Percentiles rank a stretch among this genome's conserved stretches.
Conservation (phyloP, 2,888 invertebrate genomes). For the Tinea pellionella region DNA sequence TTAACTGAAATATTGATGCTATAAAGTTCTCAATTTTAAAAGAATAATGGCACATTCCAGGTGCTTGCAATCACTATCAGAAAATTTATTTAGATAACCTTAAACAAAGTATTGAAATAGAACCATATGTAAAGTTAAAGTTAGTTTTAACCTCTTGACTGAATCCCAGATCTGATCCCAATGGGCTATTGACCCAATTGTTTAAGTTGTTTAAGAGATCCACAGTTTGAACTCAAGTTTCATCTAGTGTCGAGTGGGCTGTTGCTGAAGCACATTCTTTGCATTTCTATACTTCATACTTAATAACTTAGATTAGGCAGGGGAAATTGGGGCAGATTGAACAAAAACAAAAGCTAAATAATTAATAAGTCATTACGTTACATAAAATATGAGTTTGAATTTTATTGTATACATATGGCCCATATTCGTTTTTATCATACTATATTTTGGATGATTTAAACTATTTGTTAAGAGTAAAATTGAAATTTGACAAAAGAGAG, state of each 20-base stretch:
- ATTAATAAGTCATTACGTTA: too few relatives aligned
- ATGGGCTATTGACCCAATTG: neutral
- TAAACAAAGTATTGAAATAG: neutral
- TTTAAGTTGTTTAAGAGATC: neutral
- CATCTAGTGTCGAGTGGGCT: neutral
- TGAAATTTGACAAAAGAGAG: neutral
- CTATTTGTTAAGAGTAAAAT: neutral
- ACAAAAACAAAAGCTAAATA: too few relatives aligned
- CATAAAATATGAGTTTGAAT: too few relatives aligned
- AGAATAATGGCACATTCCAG: conserved; percentile 49
- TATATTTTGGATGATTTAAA: too few relatives aligned
- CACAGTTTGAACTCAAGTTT: neutral
- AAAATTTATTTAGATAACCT: conserved; percentile 18
- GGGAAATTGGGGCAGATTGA: too few relatives aligned
- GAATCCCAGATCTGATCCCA: neutral
- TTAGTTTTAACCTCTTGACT: neutral
- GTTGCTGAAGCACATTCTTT: neutral
- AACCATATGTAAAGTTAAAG: neutral
- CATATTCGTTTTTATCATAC: too few relatives aligned
- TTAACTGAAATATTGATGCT: conserved; percentile 45
- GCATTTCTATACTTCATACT: too few relatives aligned
- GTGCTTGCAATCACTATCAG: conserved; percentile 49
- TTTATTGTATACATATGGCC: too few relatives aligned
- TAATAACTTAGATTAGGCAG: too few relatives aligned
- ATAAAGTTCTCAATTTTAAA: conserved; percentile 52